These are phyloP conservation scores for Propithecus coquereli DNA, from an alignment of 2,113 vertebrate genomes.

Conservation along the genomic window DNA sequence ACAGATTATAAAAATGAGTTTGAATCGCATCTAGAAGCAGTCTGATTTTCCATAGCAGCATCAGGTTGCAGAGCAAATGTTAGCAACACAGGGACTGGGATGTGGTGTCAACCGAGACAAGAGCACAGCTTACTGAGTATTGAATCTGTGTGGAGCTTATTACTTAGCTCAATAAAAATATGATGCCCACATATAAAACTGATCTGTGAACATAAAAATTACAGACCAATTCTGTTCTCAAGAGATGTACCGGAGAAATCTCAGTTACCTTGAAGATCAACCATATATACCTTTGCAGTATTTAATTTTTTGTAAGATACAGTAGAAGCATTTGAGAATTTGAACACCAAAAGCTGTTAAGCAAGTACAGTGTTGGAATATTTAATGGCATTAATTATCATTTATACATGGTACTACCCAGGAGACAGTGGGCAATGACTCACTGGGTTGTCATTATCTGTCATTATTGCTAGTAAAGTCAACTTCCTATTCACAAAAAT, in stretches of 20 bases:
- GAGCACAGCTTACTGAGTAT: constrained; percentile 53
- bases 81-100: constrained; percentile 50
- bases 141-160: constrained; percentile 62
- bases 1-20: background rate
- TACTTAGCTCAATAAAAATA: constrained; percentile 53
- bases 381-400: constrained; percentile 79
- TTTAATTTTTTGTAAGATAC: constrained; percentile 53
- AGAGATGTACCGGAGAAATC: background rate
- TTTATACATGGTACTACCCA: constrained; percentile 69
- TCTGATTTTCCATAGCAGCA: constrained; percentile 6
- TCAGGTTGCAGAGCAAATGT: background rate
- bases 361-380: constrained; percentile 57
- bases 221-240: background rate
- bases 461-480: constrained; percentile 31
- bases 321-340: constrained; percentile 60
- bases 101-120: constrained; percentile 42
- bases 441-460: constrained; percentile 38
- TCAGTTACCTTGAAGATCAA: constrained; percentile 9
- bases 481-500: constrained; percentile 44
- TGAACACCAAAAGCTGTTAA: constrained; percentile 75
- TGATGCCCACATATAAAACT: background rate
- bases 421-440: constrained; percentile 68
- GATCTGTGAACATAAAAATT: constrained; percentile 41
- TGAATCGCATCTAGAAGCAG: background rate
- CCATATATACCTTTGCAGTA: constrained; percentile 7